These are phyloP conservation scores for Steinernema scapterisci DNA, from an alignment of 2,888 invertebrate species.

Conservation along the genomic window DNA sequence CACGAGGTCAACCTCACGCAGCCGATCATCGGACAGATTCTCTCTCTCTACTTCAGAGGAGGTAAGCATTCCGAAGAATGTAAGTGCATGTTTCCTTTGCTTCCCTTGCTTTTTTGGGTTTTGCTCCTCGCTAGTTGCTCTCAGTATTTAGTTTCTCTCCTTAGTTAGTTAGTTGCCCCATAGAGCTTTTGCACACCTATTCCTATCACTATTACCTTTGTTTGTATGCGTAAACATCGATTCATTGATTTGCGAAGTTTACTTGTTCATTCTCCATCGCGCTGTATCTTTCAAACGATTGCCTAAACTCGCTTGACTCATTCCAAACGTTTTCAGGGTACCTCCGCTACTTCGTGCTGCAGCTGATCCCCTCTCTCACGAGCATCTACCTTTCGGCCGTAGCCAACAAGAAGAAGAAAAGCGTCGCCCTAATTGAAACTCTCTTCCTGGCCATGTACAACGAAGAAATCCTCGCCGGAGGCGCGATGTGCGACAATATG, in stretches of 20 bases:
- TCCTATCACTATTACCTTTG: too few relatives aligned
- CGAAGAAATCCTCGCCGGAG: conserved; percentile 64
- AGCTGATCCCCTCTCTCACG: conserved; percentile 59
- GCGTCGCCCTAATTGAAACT: conserved; percentile 59
- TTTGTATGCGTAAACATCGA: too few relatives aligned
- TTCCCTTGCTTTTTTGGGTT: background rate
- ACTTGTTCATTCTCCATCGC: too few relatives aligned
- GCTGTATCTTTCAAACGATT: too few relatives aligned
- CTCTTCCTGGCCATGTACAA: conserved; percentile 66
- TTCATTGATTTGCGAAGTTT: too few relatives aligned
- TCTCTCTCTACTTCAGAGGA: conserved; percentile 61
- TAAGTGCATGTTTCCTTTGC: conserved; percentile 5
- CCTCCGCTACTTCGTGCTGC: conserved; percentile 58
- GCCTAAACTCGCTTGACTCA: background rate
- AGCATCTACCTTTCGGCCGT: conserved; percentile 54
- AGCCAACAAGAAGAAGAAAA: conserved; percentile 54
- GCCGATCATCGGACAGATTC: conserved; percentile 62
- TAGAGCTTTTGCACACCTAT: too few relatives aligned
- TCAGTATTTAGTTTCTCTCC: too few relatives aligned
- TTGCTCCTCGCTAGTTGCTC: too few relatives aligned
- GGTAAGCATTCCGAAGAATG: conserved; percentile 42
- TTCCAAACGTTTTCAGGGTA: conserved; percentile 48
- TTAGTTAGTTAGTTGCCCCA: too few relatives aligned
- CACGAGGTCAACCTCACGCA: conserved; percentile 59
- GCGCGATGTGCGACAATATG: conserved; percentile 74